Evolutionary conservation across 2,113 vertebrate genomes (phyloP), one percentile per base, ranked within the genome.

Genomic region (Pollimyrus isidori): DNA sequence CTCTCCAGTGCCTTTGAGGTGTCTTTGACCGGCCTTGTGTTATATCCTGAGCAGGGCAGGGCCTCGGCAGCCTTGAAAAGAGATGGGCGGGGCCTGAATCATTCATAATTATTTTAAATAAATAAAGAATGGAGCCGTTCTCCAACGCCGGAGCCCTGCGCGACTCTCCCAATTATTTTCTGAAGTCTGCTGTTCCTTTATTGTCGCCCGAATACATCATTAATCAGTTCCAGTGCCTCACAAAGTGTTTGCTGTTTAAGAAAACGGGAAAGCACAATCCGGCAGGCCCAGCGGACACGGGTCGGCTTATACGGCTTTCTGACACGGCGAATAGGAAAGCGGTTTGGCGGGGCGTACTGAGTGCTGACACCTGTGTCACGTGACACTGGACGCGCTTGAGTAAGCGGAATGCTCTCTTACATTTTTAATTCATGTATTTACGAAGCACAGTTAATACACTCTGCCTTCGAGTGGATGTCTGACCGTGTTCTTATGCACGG

Each of bases 41-140:
- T 96, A 94, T 94, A 95, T 95, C 93, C 94, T 94, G 95, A 94
- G 94, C 93, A 92, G 95, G 94, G 94, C 95, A 93, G 95, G 93
- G 93, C 95, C 93, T 94, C 93, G 91, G 53, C 92, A 92, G 92
- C 90, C 91, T 90, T 93, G 92, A 90, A 92, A 91, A 91, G 89
- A 94, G 91, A 91, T 90, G 92, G 90, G 93, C 91, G 95, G 93
- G 94, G 92, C 93, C 92, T 92, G 88, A 90, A 91, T 95, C 93
- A 94, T 95, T 95, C 93, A 94, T 92, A 94, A 94, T 92, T 92
- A 93, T 95, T 94, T 93, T 83, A 93, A 91, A 93, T 89, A 88
- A 93, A 94, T 89, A 88, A 56, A 87, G 30, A 80, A 80, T n/a
- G 46, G 13, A 19, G 7, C 52, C 26, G 42, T 56, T 49, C 53